Percentiles rank a stretch among this genome's conserved stretches.
Conservation (phyloP, 2,888 invertebrate genomes). For the Abrostola triplasia region DNA sequence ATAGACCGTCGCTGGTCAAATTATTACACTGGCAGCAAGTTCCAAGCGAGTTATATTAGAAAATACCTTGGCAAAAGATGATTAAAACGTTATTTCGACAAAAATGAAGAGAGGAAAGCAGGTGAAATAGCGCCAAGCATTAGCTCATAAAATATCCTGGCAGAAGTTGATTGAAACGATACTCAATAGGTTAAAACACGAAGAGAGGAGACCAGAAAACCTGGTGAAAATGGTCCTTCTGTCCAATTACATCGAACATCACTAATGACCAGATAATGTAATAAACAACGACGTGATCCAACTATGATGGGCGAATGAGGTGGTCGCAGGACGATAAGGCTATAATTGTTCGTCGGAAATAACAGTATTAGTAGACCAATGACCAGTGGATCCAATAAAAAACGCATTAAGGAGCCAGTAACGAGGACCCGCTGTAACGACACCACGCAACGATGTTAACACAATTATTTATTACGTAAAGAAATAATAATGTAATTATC, state of each 20-base stretch:
- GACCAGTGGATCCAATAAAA: slow-evolving; percentile 67
- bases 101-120: no score
- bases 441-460: not conserved
- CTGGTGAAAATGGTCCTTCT: slow-evolving; percentile 16
- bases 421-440: not conserved
- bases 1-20: no score
- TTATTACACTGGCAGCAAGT: no score
- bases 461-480: not conserved
- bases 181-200: no score
- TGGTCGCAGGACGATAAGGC: slow-evolving; percentile 22
- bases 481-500: not conserved
- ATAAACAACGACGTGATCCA: slow-evolving; percentile 51
- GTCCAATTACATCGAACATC: not conserved
- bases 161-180: no score
- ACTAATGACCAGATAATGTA: slow-evolving; percentile 64
- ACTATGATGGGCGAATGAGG: slow-evolving; percentile 22
- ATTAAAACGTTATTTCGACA: no score
- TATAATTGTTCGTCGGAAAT: slow-evolving; percentile 47
- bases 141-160: no score
- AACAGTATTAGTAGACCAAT: slow-evolving; percentile 60
- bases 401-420: slow-evolving; percentile 45
- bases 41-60: no score
- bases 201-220: no score
- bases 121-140: no score
- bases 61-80: no score